Base-by-base conservation (phyloP, 2,888 invertebrate genomes). In the Chelonus formosanus region DNA sequence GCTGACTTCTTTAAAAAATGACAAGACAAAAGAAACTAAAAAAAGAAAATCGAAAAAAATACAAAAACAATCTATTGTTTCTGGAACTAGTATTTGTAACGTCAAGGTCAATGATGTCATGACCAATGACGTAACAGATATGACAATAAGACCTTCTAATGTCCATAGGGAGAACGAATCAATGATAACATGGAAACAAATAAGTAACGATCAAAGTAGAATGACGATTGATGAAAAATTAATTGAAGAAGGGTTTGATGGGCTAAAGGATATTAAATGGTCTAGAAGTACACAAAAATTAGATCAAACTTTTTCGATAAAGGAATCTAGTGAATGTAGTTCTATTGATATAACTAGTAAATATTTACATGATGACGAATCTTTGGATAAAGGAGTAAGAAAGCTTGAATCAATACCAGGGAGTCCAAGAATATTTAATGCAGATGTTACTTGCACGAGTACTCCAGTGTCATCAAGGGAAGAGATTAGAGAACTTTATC, bases 51-150 rank as follows among this genome's bases (percentile, higher is more conserved):
- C 48, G 5, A 67, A 47, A 65, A 65, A 68, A 65, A 54, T 56
- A 47, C 59, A 35, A 32, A 40, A 59, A 31, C 54, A 58, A 59
- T 71, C 68, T 43, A 62, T 70, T 52, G 70, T 71, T 35, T 68
- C 71, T 35, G 75, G 70, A 54, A 73, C 74, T 54, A 74, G 73
- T 55, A 68, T 67, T 4, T 73, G 75, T 2, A 68, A 76, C 56
- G 76, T 78, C 7, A 85, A 82, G 77, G 57, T 85, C n/a, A 86
- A 85, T 71, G 77, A 81, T 45, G 65, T 78, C 3, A 70, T 76
- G 20, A 86, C 86, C 68, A 71, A 74, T 8, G 71, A 77, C 3
- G 69, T 78, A 1, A 66, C 76, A 32, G 82, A 79, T 36, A 73
- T 86, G 65, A 83, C 76, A 0, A 84, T 85, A 3, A 78, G 80